These are phyloP conservation scores for Ictalurus furcatus DNA, from an alignment of 2,113 vertebrate species.

Conservation along the genomic window DNA sequence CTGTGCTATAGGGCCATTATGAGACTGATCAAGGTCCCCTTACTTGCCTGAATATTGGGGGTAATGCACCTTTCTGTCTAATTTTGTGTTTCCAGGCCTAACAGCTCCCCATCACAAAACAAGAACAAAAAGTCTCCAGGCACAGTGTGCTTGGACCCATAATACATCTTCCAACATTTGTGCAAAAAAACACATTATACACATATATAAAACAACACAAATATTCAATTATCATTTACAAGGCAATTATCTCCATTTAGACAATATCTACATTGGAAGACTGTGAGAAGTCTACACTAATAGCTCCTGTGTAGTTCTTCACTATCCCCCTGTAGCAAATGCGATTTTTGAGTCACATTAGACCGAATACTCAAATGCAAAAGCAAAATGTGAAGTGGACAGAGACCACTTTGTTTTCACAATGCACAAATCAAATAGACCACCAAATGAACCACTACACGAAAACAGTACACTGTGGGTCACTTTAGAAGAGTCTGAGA, in stretches of 20 bases:
- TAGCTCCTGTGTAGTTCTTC: background rate
- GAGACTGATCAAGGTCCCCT: background rate
- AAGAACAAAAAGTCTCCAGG: background rate
- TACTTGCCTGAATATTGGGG: background rate
- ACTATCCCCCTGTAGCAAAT: background rate
- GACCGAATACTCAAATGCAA: background rate
- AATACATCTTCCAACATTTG: conserved; percentile 7
- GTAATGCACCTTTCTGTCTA: background rate
- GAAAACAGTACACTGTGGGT: background rate
- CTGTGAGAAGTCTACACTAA: background rate
- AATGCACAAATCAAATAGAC: conserved; percentile 1
- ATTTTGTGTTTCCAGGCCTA: background rate
- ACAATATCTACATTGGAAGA: conserved; percentile 11
- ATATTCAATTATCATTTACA: conserved; percentile 9
- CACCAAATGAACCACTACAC: background rate
- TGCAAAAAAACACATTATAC: conserved; percentile 26
- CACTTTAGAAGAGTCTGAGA: background rate
- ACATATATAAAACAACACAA: conserved; percentile 8
- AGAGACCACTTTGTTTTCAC: background rate
- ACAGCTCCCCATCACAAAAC: background rate
- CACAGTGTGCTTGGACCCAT: conserved; percentile 12
- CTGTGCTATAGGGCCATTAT: background rate
- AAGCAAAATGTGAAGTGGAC: background rate
- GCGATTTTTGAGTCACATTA: background rate
- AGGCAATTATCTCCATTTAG: background rate